phyloP scores from a whole-genome alignment of 2,113 vertebrate species.

The Athene noctua region DNA sequence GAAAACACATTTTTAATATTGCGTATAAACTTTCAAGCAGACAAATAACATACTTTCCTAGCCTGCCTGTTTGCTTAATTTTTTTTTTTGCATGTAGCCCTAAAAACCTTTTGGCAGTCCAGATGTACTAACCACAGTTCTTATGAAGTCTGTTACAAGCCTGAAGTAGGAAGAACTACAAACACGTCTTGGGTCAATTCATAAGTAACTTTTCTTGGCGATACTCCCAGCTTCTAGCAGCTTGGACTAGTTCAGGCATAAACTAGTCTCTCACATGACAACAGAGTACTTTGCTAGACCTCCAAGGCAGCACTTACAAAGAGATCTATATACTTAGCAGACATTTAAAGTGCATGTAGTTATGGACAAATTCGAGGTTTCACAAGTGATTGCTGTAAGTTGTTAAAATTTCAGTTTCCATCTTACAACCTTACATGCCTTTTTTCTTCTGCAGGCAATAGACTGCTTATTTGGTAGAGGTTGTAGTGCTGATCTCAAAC shows the following conservation, averaged over 20 bases:
- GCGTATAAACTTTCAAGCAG: constrained; percentile 34
- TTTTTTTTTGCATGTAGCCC: constrained; percentile 44
- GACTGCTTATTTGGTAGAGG: not conserved
- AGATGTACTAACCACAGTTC: constrained; percentile 62
- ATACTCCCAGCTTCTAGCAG: not conserved
- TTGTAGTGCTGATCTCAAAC: not conserved
- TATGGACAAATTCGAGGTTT: not conserved
- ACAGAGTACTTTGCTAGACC: not conserved
- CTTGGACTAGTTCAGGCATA: not conserved
- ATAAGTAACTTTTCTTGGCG: constrained; percentile 56
- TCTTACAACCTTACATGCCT: not conserved
- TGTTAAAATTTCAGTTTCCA: not conserved
- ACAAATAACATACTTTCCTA: constrained; percentile 52
- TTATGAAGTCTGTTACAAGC: constrained; percentile 68
- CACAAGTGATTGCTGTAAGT: not conserved
- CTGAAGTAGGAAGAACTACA: constrained; percentile 59
- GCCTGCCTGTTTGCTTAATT: constrained; percentile 31
- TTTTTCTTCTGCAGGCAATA: not conserved
- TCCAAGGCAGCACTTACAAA: not conserved
- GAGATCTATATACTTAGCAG: not conserved
- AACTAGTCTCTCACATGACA: not conserved
- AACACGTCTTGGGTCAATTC: constrained; percentile 33
- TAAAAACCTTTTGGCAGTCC: constrained; percentile 56
- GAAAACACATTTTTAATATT: not conserved
- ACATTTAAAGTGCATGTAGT: not conserved